Evolutionary conservation across 2,113 vertebrate genomes (phyloP), one percentile per base, ranked within the genome.

Genomic region (Dryoscopus gambensis): DNA sequence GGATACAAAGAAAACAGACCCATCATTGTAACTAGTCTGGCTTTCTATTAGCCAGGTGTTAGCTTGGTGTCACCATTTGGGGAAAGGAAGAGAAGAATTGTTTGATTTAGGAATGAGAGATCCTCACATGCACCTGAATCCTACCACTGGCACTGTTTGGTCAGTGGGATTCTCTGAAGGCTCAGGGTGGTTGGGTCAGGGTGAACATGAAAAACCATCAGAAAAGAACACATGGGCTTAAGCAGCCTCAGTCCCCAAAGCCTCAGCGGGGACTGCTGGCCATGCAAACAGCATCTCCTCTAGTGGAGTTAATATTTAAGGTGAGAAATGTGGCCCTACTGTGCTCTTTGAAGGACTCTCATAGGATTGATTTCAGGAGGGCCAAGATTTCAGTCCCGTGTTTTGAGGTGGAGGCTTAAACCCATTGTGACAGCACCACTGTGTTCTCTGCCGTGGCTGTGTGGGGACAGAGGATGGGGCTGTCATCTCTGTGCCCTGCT

Each of bases 351-450:
- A 69, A 71, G 18, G 22, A 27, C 23, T n/a, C 22, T 27, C 10
- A 2, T 9, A 9, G 23, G 24, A 19, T 1, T n/a, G 17, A 33
- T 37, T 44, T 56, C 5, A 15, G 24, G 42, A 89, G 30, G 4
- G 7, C 2, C 44, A 64, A 40, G 31, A 31, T 83, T 73, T 39
- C 35, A n/a, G 33, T 13, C 0, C 1, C 77, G 4, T 7, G 7
- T 53, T 53, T 46, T 17, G 44, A 79, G 56, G 15, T 15, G 44
- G 30, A 24, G 40, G 7, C 22, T 90, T 42, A 47, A 71, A 62
- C 2, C 13, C 55, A 4, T 0, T 7, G 18, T 17, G 50, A 21
- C 17, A 83, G 13, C 46, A 40, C 1, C 39, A 2, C 46, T 33
- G 37, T 27, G 24, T 7, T 16, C 14, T 9, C 7, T 56, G 44